A percentile compares a stretch with the other conserved stretches of the same genome.
Evolutionary conservation across 2,113 vertebrate genomes (phyloP).

Genomic region (Corythoichthys intestinalis): DNA sequence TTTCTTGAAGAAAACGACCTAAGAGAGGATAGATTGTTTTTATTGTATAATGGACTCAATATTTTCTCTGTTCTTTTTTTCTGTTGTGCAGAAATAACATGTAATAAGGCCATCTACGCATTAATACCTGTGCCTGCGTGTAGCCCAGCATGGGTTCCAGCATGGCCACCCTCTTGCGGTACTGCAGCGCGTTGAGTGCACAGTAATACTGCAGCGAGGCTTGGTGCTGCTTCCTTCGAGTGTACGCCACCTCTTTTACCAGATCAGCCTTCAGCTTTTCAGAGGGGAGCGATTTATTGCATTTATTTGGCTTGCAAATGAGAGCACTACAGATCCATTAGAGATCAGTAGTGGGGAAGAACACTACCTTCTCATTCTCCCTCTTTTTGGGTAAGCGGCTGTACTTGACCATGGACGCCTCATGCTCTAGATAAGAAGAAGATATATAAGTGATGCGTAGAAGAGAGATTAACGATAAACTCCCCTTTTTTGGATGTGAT

Average conservation of each 20-base stretch:
- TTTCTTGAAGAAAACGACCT: slow-evolving; percentile 94
- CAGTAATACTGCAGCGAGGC: slow-evolving; percentile 95
- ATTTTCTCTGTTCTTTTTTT: too few species aligned
- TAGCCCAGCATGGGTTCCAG: slow-evolving; percentile 93
- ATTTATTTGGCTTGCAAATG: slow-evolving; percentile 12
- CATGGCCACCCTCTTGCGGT: slow-evolving; percentile 90
- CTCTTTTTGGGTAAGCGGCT: slow-evolving; percentile 93
- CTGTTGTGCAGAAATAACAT: too few species aligned
- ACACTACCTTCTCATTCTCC: slow-evolving; percentile 90
- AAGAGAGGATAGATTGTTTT: slow-evolving; percentile 14
- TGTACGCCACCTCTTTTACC: slow-evolving; percentile 86
- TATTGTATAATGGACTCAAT: not conserved
- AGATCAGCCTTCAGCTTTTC: slow-evolving; percentile 84
- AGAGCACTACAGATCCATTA: slow-evolving; percentile 8
- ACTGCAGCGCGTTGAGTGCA: slow-evolving; percentile 92
- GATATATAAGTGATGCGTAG: not conserved
- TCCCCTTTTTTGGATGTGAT: not conserved
- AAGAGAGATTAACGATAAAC: slow-evolving; percentile 1
- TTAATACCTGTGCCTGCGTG: slow-evolving; percentile 83
- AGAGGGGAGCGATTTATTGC: slow-evolving; percentile 16
- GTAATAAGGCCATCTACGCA: not conserved
- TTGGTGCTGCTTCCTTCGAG: slow-evolving; percentile 91
- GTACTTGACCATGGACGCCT: slow-evolving; percentile 95
- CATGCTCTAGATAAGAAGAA: slow-evolving; percentile 80
- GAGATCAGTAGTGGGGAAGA: slow-evolving; percentile 8